Conservation (phyloP, 1,140 invertebrate species). For the Drosophila saltans region DNA sequence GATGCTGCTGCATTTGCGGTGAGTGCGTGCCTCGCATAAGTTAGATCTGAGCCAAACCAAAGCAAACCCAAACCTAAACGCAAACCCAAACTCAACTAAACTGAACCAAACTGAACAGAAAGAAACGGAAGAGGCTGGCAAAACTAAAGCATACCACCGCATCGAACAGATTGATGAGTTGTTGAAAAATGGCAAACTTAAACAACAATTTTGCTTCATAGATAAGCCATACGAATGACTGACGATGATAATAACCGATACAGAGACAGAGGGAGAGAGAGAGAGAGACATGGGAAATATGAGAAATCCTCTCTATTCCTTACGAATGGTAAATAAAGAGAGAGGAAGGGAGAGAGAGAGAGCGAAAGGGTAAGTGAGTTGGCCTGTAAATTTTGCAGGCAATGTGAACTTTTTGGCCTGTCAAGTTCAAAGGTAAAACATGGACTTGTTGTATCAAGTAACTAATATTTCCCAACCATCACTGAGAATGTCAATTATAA, state of each 20-base stretch:
- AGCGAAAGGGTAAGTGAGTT: background rate
- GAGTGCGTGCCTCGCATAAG: constrained; percentile 79
- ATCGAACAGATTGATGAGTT: constrained; percentile 80
- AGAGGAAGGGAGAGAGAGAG: background rate
- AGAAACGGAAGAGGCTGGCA: constrained; percentile 45
- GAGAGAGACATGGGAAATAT: no score
- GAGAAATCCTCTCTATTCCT: background rate
- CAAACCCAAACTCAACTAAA: background rate
- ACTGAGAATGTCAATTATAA: background rate
- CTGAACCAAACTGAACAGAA: constrained; percentile 3
- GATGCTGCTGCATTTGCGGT: constrained; percentile 80
- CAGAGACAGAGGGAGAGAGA: background rate
- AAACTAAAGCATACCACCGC: constrained; percentile 53
- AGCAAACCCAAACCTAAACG: constrained; percentile 15
- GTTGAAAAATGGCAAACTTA: constrained; percentile 81
- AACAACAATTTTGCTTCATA: constrained; percentile 54
- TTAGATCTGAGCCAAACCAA: constrained; percentile 50
- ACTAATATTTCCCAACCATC: background rate
- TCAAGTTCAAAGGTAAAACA: constrained; percentile 11
- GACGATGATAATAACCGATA: constrained; percentile 32
- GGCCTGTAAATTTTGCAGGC: constrained; percentile 11
- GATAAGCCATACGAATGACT: constrained; percentile 50
- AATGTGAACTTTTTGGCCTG: constrained; percentile 2
- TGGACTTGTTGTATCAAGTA: background rate
- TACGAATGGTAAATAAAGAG: background rate